Base-by-base conservation (phyloP, 1,140 invertebrate species). In the Drosophila nigrodunni region DNA sequence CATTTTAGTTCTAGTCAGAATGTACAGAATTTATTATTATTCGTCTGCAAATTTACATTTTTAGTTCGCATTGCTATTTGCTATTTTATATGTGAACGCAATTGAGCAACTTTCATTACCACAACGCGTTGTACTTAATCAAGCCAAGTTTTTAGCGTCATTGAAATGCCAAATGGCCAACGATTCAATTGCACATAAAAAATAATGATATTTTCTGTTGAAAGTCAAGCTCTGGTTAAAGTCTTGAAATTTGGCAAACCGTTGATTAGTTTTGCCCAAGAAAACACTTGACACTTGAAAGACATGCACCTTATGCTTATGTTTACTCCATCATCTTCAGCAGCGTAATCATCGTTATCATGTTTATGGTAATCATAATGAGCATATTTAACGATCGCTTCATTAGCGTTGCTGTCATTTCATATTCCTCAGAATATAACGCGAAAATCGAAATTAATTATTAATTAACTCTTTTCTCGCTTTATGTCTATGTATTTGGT, bases 171-270 rank as follows among this genome's bases (percentile, higher is more conserved):
- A 61, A 46, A 46, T 46, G 61, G 52, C 59, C 34, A 55, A 60
- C 59, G 82, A 86, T 79, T 76, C 52, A 82, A 82, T 87, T 70
- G 76, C 80, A 64, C 80, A 82, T 77, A 65, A 79, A 82, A 77
- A 66, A 68, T 79, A 68, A 87, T 78, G 82, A 62, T 70, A 60
- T 41, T 62, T 25, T 47, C 43, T 18, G 35, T 34, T 37, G 64
- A 11, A 7, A 4, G 34, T 34, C 11, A 37, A 62, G 11, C 3
- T 8, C 15, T 34, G 13, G 18, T 41, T 5, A 9, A 30, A 46
- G 43, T 47, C 10, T 11, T 54, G 34, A 15, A 21, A 49, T 43
- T 59, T 57, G 54, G 25, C 30, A 10, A 54, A 34, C 25, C n/a
- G 70, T 25, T 69, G 65, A 55, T 69, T 54, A 59, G 50, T 57